phyloP scores from a whole-genome alignment of 2,797 vertebrate genomes.

The Cossypha dichroa region DNA sequence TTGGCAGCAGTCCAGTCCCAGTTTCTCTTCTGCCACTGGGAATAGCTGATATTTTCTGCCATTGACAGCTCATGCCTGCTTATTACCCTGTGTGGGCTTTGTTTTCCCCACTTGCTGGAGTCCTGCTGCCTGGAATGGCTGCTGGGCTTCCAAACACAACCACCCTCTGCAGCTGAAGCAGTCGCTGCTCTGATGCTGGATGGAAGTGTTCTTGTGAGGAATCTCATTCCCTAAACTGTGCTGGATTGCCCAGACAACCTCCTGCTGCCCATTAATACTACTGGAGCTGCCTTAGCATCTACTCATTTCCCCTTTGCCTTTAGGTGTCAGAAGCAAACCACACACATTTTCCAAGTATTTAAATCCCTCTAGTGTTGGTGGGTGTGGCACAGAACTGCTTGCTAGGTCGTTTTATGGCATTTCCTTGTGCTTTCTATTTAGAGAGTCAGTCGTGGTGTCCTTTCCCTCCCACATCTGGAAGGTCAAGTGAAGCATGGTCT shows the following conservation, averaged over 20 bases:
- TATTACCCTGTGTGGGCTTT: neutral
- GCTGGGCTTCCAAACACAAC: neutral
- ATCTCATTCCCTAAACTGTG: neutral
- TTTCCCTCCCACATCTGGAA: constrained; percentile 64
- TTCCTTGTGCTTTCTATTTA: constrained; percentile 28
- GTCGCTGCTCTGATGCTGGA: neutral
- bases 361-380: neutral
- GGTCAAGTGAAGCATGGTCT: constrained; percentile 47
- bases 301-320: neutral
- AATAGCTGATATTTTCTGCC: neutral
- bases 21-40: neutral
- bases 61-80: neutral
- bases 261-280: rapidly evolving
- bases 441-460: constrained; percentile 37
- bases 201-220: neutral
- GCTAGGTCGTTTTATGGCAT: neutral
- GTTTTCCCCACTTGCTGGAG: neutral
- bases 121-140: neutral
- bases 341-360: neutral
- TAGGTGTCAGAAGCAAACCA: neutral
- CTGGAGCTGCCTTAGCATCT: neutral
- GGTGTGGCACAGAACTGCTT: neutral
- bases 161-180: neutral
- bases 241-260: neutral
- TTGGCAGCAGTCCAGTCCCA: neutral